A percentile compares a stretch with the other conserved stretches of the same genome.
Evolutionary conservation across 1,140 invertebrate species (phyloP).

Genomic region (Helicorthomorpha holstii): DNA sequence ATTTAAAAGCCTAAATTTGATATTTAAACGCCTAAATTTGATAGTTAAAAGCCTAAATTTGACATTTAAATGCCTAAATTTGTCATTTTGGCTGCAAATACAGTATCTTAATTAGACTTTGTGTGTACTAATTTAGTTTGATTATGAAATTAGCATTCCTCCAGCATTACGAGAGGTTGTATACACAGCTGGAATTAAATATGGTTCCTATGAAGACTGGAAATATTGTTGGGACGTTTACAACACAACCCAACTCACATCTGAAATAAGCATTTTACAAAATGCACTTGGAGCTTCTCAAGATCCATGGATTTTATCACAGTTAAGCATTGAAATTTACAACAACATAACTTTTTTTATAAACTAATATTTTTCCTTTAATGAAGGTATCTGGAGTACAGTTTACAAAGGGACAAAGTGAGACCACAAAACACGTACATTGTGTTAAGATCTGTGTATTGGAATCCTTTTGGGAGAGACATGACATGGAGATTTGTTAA

Average conservation of each 20-base stretch:
- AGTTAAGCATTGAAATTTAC: slow-evolving; percentile 24
- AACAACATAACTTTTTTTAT: neutral
- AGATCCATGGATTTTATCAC: slow-evolving; percentile 52
- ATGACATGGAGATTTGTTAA: slow-evolving; percentile 60
- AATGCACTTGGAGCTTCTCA: slow-evolving; percentile 47
- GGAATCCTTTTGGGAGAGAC: slow-evolving; percentile 48
- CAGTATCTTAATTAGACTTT: neutral
- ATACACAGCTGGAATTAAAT: slow-evolving; percentile 50
- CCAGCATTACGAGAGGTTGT: slow-evolving; percentile 53
- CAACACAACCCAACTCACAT: slow-evolving; percentile 39
- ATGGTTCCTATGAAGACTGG: slow-evolving; percentile 54
- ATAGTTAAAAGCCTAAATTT: neutral
- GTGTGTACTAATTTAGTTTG: neutral
- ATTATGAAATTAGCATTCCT: slow-evolving; percentile 27
- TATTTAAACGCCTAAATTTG: neutral
- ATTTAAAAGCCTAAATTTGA: neutral
- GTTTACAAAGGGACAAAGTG: slow-evolving; percentile 43
- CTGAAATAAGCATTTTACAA: slow-evolving; percentile 46
- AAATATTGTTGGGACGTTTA: slow-evolving; percentile 52
- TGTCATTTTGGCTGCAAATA: neutral
- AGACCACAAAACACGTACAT: slow-evolving; percentile 46
- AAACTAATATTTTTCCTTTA: slow-evolving; percentile 7
- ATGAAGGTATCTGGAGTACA: slow-evolving; percentile 40
- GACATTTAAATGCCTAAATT: neutral
- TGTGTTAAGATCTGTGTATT: slow-evolving; percentile 45